phyloP scores from a whole-genome alignment of 2,888 invertebrate species.

The Sicus ferrugineus region DNA sequence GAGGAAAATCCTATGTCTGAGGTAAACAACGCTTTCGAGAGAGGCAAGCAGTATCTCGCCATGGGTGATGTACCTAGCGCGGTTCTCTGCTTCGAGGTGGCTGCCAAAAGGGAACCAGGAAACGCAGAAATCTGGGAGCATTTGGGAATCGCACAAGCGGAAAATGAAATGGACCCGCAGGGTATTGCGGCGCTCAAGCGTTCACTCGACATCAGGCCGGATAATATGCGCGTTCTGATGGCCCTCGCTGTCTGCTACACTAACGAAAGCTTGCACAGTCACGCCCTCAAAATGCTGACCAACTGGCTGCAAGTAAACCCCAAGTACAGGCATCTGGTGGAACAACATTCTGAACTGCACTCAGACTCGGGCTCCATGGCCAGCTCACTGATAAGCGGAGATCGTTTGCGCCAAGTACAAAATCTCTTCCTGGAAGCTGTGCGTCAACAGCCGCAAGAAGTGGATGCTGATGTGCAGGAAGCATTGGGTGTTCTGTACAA shows the following conservation, averaged over 20 bases:
- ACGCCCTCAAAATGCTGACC: slow-evolving; percentile 83
- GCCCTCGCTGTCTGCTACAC: slow-evolving; percentile 93
- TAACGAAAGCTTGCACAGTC: slow-evolving; percentile 92
- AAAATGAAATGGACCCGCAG: slow-evolving; percentile 95
- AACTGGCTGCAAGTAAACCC: slow-evolving; percentile 83
- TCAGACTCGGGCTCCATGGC: slow-evolving; percentile 55
- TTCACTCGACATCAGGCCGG: slow-evolving; percentile 81
- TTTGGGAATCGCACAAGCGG: slow-evolving; percentile 91
- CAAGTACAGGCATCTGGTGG: slow-evolving; percentile 78
- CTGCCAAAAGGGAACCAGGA: slow-evolving; percentile 82
- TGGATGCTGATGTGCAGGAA: slow-evolving; percentile 92
- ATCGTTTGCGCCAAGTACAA: slow-evolving; percentile 71
- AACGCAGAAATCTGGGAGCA: slow-evolving; percentile 86
- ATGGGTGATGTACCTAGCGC: slow-evolving; percentile 94
- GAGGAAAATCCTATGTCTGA: slow-evolving; percentile 87
- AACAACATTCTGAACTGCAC: slow-evolving; percentile 61
- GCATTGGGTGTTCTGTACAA: slow-evolving; percentile 96
- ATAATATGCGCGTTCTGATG: slow-evolving; percentile 85
- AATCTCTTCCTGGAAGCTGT: slow-evolving; percentile 82
- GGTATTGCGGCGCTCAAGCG: slow-evolving; percentile 92
- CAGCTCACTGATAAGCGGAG: slow-evolving; percentile 65
- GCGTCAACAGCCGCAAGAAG: slow-evolving; percentile 74
- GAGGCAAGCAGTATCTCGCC: slow-evolving; percentile 83
- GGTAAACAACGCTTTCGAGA: slow-evolving; percentile 79
- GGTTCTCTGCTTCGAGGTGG: slow-evolving; percentile 95